Percentiles rank a stretch among this genome's conserved stretches.
phyloP scores from a whole-genome alignment of 2,888 invertebrate species.

The Electrophaes corylata region DNA sequence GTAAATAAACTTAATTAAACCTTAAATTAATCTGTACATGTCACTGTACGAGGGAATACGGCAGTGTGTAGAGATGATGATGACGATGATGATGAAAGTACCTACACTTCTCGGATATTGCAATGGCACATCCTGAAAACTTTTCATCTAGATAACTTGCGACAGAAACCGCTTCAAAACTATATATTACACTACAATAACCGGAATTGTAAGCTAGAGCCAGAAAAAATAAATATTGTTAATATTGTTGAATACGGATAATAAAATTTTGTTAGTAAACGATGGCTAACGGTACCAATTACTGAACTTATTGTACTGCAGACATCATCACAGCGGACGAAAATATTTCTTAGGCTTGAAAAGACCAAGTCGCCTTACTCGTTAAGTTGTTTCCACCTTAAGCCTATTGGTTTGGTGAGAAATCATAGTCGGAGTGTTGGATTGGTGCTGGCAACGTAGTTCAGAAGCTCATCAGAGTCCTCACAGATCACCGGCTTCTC shows the following conservation, averaged over 20 bases:
- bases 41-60: slow-evolving; percentile 64
- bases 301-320: slow-evolving; percentile 7
- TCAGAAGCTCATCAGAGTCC: slow-evolving; percentile 94
- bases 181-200: not conserved
- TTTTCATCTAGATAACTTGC: not conserved
- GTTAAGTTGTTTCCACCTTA: slow-evolving; percentile 9
- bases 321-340: not conserved
- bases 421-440: slow-evolving; percentile 91
- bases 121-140: not conserved
- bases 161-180: not conserved
- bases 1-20: slow-evolving; percentile 71
- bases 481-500: slow-evolving; percentile 96
- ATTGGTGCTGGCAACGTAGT: slow-evolving; percentile 93
- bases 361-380: not conserved
- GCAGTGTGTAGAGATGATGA: slow-evolving; percentile 64
- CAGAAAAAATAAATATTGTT: slow-evolving; percentile 29
- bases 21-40: slow-evolving; percentile 74
- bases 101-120: slow-evolving; percentile 8
- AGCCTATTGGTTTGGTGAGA: slow-evolving; percentile 6
- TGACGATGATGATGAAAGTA: slow-evolving; percentile 4
- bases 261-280: slow-evolving; percentile 26
- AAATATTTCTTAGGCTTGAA: slow-evolving; percentile 11
- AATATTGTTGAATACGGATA: too few species aligned
- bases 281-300: slow-evolving; percentile 14
- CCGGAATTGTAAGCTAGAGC: not conserved